Base-by-base conservation (phyloP, 2,888 invertebrate species). In the Chrysolina oricalcia region DNA sequence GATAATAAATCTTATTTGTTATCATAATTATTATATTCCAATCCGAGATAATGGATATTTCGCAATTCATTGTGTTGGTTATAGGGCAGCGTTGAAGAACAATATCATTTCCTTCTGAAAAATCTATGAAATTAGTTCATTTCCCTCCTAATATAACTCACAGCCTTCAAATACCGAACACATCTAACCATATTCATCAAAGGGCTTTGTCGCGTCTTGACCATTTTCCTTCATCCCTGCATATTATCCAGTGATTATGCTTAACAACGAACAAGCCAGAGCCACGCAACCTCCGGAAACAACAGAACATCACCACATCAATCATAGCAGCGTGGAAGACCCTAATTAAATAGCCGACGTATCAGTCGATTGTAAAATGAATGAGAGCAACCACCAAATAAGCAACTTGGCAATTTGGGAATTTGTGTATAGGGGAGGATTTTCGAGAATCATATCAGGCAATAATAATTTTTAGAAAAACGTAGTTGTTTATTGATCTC, bases 281-380 rank as follows among this genome's bases (percentile, higher is more conserved):
- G n/a, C 48, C 48, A 17, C 17, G 48, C 17, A 48, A 48, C 48
- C 48, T 48, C 48, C 17, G 48, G 48, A 48, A 56, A 66, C 74
- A 66, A 70, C 66, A 70, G 66, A 56, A 43, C 48, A 53, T 59
- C 56, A n/a, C 43, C 53, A 70, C 66, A 74, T 74, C 70, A 74
- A 74, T 74, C 74, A 74, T 66, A 21, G 23, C 48, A 43, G 70
- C 74, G 65, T 70, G 70, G 66, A 70, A 66, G 65, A 59, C 66
- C 59, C 65, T 74, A 74, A 74, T 74, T 70, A 74, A 70, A 74
- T 74, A 74, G 66, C 70, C 64, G 41, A 74, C 70, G 70, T 68
- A 73, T 53, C 68, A 68, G 73, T 48, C 50, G 63, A 68, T 73
- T 35, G 8, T 35, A 35, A 35, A 35, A 35, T 35, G 35, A 35